Conservation (phyloP, 2,888 invertebrate species). For the Cephus pygmeus region DNA sequence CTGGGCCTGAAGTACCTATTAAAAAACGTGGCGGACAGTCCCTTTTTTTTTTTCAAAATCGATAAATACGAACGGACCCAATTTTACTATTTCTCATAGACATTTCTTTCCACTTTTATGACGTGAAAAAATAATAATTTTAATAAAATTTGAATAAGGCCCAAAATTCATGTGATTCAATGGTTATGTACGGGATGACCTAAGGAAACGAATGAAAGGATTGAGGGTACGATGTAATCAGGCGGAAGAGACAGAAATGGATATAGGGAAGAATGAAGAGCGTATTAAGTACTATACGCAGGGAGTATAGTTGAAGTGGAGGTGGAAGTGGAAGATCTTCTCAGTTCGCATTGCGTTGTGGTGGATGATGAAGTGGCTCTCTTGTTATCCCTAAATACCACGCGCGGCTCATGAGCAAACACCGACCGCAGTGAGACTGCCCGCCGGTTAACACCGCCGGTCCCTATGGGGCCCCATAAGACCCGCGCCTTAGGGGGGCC, state of each 20-base stretch:
- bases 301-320: background rate
- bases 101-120: background rate
- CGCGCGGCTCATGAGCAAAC: constrained; percentile 62
- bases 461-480: constrained; percentile 46
- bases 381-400: constrained; percentile 64
- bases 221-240: background rate
- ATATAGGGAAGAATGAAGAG: background rate
- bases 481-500: constrained; percentile 60
- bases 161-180: background rate
- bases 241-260: background rate
- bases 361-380: constrained; percentile 62
- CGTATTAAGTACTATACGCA: background rate
- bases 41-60: background rate
- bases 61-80: background rate
- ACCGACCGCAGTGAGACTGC: constrained; percentile 57
- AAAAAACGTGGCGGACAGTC: background rate
- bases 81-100: background rate
- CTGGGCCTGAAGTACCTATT: background rate
- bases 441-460: constrained; percentile 58
- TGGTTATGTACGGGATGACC: background rate
- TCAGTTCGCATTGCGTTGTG: constrained; percentile 26
- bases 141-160: background rate
- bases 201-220: background rate
- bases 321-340: background rate
- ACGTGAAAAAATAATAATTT: background rate